Evolutionary conservation across 2,797 vertebrate genomes (phyloP).

Genomic region (Lutjanus campechanus): DNA sequence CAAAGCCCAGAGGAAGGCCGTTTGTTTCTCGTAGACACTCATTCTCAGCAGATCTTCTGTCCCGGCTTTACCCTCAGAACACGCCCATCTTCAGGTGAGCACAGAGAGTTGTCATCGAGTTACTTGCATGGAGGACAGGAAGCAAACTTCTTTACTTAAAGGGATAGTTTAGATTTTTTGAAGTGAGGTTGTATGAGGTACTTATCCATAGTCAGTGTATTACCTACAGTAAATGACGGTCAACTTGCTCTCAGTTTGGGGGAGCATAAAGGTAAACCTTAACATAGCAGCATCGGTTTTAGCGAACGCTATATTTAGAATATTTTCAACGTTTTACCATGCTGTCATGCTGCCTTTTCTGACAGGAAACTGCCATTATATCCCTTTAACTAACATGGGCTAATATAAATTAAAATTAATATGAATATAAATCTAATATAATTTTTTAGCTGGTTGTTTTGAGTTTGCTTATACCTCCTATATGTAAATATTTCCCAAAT

Average conservation of each 20-base stretch:
- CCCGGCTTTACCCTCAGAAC: constrained; percentile 86
- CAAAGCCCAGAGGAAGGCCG: constrained; percentile 54
- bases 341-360: too few species aligned
- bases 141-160: background rate
- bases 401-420: background rate
- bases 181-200: too few species aligned
- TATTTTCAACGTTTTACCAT: too few species aligned
- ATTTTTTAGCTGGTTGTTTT: background rate
- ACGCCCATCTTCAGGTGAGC: constrained; percentile 85
- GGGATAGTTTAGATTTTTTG: too few species aligned
- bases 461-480: background rate
- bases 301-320: too few species aligned
- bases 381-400: background rate
- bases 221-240: too few species aligned
- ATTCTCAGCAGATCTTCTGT: constrained; percentile 85
- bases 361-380: too few species aligned
- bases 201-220: too few species aligned
- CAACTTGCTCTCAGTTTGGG: too few species aligned
- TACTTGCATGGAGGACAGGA: background rate
- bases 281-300: too few species aligned
- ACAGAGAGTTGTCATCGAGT: background rate
- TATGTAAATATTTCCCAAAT: background rate
- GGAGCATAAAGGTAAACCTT: too few species aligned
- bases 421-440: too few species aligned
- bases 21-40: constrained; percentile 82